phyloP scores from a whole-genome alignment of 2,797 vertebrate genomes.

The Clarias platycephalus region DNA sequence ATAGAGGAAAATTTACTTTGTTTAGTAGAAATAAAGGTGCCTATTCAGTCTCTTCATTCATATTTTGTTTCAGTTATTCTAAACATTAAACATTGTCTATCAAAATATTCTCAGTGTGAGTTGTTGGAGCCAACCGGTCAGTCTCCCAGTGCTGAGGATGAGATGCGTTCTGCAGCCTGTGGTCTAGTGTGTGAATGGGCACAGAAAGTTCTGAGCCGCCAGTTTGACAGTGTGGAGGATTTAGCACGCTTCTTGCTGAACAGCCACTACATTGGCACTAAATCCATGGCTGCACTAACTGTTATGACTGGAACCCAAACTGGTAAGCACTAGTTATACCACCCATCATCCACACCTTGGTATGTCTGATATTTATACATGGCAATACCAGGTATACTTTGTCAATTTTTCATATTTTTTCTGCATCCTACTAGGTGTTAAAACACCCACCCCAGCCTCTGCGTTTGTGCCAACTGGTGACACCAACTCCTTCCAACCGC shows the following conservation, averaged over 20 bases:
- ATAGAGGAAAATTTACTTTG: not conserved
- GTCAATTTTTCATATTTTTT: not conserved
- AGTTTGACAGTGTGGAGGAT: slow-evolving; percentile 95
- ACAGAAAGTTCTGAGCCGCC: slow-evolving; percentile 96
- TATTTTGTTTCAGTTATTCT: not conserved
- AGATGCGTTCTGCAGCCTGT: slow-evolving; percentile 93
- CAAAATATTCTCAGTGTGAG: slow-evolving; percentile 79
- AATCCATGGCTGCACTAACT: slow-evolving; percentile 95
- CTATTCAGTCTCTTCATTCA: not conserved
- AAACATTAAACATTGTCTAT: too few relatives aligned
- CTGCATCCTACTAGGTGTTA: slow-evolving; percentile 79
- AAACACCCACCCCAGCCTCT: slow-evolving; percentile 90
- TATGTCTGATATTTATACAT: not conserved
- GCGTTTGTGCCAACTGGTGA: slow-evolving; percentile 96
- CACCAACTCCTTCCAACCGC: slow-evolving; percentile 93
- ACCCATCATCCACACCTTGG: not conserved
- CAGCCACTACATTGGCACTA: slow-evolving; percentile 97
- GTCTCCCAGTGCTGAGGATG: slow-evolving; percentile 91
- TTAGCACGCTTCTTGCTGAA: slow-evolving; percentile 96
- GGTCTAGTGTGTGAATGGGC: slow-evolving; percentile 98
- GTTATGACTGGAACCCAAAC: slow-evolving; percentile 96
- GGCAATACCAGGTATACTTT: not conserved
- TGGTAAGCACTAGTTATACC: slow-evolving; percentile 73
- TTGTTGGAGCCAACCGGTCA: slow-evolving; percentile 87
- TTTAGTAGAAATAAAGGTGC: not conserved